Conservation (phyloP, 2,888 invertebrate species). For the Oligia latruncula region DNA sequence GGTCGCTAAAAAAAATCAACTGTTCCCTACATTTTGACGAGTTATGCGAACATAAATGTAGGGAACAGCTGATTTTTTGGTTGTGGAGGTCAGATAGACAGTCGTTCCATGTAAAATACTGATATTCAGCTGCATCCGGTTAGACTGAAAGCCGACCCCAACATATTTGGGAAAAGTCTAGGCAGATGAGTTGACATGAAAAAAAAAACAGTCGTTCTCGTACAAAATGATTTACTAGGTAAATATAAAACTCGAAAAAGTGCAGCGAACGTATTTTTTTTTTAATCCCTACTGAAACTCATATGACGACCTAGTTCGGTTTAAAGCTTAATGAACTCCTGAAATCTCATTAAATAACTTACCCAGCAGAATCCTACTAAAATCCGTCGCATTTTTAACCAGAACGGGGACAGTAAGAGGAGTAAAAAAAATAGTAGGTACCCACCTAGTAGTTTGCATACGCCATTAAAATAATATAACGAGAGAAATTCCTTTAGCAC, state of each 20-base stretch:
- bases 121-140: too few species aligned
- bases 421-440: conserved; percentile 13
- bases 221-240: background rate
- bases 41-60: too few species aligned
- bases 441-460: background rate
- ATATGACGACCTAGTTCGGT: conserved; percentile 8
- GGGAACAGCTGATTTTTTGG: too few species aligned
- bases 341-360: conserved; percentile 39
- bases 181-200: too few species aligned
- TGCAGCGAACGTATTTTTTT: background rate
- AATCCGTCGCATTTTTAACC: background rate
- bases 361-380: background rate
- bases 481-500: background rate
- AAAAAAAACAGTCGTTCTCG: too few species aligned
- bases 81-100: too few species aligned
- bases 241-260: background rate
- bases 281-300: background rate
- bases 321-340: conserved; percentile 1
- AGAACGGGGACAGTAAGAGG: background rate
- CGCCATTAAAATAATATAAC: conserved; percentile 16
- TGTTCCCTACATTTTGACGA: too few species aligned
- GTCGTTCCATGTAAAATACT: too few species aligned
- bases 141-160: too few species aligned
- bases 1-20: too few species aligned
- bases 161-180: too few species aligned